Evolutionary conservation across 2,113 vertebrate species (phyloP).

Genomic region (Muntiacus reevesi): DNA sequence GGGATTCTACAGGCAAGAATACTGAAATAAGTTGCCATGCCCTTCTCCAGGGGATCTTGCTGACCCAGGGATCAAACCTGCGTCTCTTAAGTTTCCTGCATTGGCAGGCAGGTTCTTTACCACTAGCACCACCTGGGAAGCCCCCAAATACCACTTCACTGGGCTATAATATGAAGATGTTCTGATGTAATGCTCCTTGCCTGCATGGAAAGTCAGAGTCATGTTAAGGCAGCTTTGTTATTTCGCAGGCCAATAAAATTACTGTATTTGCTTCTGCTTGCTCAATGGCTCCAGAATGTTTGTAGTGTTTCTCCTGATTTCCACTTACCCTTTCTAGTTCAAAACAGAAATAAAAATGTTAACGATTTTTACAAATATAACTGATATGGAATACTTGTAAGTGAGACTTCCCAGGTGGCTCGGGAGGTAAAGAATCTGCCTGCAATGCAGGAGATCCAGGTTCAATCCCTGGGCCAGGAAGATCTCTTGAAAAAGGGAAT

Average conservation of each 20-base stretch:
- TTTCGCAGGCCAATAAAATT: neutral
- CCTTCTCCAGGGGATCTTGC: neutral
- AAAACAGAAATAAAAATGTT: constrained; percentile 2
- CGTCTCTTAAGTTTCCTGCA: neutral
- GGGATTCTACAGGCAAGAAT: neutral
- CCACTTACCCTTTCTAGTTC: neutral
- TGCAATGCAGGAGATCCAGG: neutral
- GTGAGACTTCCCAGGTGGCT: neutral
- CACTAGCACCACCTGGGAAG: neutral
- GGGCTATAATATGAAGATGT: neutral
- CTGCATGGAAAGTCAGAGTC: neutral
- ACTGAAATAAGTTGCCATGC: neutral
- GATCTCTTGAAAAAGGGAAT: neutral
- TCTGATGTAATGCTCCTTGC: neutral
- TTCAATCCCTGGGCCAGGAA: neutral
- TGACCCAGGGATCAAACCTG: neutral
- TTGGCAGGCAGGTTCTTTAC: neutral
- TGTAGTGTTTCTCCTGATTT: neutral
- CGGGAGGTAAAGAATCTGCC: neutral
- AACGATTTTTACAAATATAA: neutral
- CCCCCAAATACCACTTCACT: neutral
- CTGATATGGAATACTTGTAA: neutral
- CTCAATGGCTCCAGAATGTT: neutral
- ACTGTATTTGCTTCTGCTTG: neutral
- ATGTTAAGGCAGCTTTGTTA: neutral